These are phyloP conservation scores for Kuschelorhynchus macadamiae DNA, from an alignment of 2,888 invertebrate species.

Conservation along the genomic window DNA sequence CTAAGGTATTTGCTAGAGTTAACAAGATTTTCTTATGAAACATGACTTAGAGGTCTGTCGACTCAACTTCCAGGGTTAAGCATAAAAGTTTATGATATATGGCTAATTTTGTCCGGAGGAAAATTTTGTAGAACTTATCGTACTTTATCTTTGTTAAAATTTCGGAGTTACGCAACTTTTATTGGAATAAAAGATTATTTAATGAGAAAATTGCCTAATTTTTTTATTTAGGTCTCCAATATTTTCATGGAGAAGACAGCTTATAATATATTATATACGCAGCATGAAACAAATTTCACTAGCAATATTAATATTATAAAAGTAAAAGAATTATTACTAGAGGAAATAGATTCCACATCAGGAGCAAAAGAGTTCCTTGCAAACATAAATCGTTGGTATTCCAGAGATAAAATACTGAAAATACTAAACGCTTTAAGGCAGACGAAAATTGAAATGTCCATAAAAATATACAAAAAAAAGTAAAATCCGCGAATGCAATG, in stretches of 20 bases:
- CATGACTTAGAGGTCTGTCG: constrained; percentile 34
- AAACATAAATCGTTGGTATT: too few relatives aligned
- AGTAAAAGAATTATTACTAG: too few relatives aligned
- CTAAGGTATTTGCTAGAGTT: constrained; percentile 21
- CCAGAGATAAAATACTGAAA: too few relatives aligned
- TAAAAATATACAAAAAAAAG: too few relatives aligned
- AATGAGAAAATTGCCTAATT: constrained; percentile 33
- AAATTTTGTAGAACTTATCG: constrained; percentile 40
- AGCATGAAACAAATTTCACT: too few relatives aligned
- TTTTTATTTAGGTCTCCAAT: constrained; percentile 27
- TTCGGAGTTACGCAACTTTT: constrained; percentile 41
- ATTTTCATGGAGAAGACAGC: neutral
- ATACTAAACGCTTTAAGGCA: too few relatives aligned
- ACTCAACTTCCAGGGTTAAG: constrained; percentile 41
- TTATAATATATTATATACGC: too few relatives aligned
- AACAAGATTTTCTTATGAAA: constrained; percentile 38
- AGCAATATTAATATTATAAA: too few relatives aligned
- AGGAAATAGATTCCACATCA: too few relatives aligned
- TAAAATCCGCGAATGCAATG: too few relatives aligned
- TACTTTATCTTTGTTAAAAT: constrained; percentile 44
- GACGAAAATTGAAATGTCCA: too few relatives aligned
- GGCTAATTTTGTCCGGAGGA: constrained; percentile 36
- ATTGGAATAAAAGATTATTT: constrained; percentile 29
- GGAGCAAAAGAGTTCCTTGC: too few relatives aligned
- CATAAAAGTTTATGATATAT: constrained; percentile 41